Conservation (phyloP, 1,140 invertebrate species). For the Saccostrea glomerata region DNA sequence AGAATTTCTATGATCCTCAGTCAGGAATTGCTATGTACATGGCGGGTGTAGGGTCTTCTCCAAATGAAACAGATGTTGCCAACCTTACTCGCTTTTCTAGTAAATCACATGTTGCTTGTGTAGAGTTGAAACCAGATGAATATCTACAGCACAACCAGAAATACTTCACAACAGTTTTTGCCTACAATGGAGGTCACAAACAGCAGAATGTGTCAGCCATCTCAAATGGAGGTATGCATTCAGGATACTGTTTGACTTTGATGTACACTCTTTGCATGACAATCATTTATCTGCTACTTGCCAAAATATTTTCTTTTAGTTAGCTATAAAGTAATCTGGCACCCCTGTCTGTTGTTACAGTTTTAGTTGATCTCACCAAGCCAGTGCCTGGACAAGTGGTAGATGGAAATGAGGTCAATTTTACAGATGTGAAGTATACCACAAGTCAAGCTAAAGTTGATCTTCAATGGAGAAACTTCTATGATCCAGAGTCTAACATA, state of each 20-base stretch:
- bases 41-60: constrained; percentile 47
- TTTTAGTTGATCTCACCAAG: constrained; percentile 62
- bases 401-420: constrained; percentile 57
- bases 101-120: constrained; percentile 46
- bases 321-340: no score
- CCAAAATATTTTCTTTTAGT: no score
- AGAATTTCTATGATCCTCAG: constrained; percentile 60
- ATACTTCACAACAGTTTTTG: constrained; percentile 56
- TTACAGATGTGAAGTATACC: constrained; percentile 53
- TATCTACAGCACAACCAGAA: constrained; percentile 54
- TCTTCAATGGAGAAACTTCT: constrained; percentile 64
- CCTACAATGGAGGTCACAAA: constrained; percentile 63
- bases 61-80: constrained; percentile 40
- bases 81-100: constrained; percentile 40
- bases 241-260: neutral
- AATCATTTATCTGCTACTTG: no score
- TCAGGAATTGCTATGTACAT: constrained; percentile 59
- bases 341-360: neutral
- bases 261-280: neutral
- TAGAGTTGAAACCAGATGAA: neutral
- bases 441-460: constrained; percentile 56
- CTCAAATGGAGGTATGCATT: constrained; percentile 62
- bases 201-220: constrained; percentile 52
- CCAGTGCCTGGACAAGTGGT: constrained; percentile 61
- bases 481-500: constrained; percentile 67